A percentile compares a stretch with the other conserved stretches of the same genome.
Evolutionary conservation across 2,888 invertebrate species (phyloP).

Genomic region (Drosophila rubida): DNA sequence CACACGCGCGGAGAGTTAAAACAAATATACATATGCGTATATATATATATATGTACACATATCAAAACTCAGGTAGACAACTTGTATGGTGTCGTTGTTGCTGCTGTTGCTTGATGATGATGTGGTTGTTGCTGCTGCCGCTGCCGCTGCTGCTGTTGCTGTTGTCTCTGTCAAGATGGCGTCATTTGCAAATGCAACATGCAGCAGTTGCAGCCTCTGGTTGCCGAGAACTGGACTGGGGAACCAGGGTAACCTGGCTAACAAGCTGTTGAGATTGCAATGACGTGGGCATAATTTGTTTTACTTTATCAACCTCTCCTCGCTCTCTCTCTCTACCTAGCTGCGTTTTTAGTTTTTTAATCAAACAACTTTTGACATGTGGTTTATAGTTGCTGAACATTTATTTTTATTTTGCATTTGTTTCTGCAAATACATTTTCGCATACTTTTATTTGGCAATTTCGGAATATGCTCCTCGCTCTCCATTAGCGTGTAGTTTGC

Average conservation of each 20-base stretch:
- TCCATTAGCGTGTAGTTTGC: slow-evolving; percentile 18
- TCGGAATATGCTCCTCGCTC: background rate
- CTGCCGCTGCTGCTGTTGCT: slow-evolving; percentile 40
- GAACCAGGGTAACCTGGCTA: slow-evolving; percentile 41
- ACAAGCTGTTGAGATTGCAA: slow-evolving; percentile 77
- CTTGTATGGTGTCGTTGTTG: slow-evolving; percentile 32
- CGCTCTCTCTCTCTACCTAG: slow-evolving; percentile 3
- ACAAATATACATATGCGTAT: slow-evolving; percentile 32
- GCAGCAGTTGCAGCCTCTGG: slow-evolving; percentile 41
- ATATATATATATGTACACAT: slow-evolving; percentile 15
- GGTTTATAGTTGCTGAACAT: slow-evolving; percentile 10
- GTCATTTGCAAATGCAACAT: slow-evolving; percentile 64
- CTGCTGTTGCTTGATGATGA: slow-evolving; percentile 32
- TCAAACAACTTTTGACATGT: slow-evolving; percentile 25
- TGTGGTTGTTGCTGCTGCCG: slow-evolving; percentile 38
- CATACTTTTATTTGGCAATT: slow-evolving; percentile 21
- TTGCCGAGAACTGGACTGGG: slow-evolving; percentile 3
- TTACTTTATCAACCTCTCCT: slow-evolving; percentile 59
- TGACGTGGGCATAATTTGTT: slow-evolving; percentile 75
- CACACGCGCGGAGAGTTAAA: slow-evolving; percentile 27
- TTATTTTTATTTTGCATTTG: slow-evolving; percentile 5
- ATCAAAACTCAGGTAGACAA: slow-evolving; percentile 41
- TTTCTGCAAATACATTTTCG: slow-evolving; percentile 17
- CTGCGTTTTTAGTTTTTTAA: slow-evolving; percentile 32
- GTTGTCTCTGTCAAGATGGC: slow-evolving; percentile 73